These are phyloP conservation scores for Campoletis sonorensis DNA, from an alignment of 1,140 invertebrate genomes.

Conservation along the genomic window DNA sequence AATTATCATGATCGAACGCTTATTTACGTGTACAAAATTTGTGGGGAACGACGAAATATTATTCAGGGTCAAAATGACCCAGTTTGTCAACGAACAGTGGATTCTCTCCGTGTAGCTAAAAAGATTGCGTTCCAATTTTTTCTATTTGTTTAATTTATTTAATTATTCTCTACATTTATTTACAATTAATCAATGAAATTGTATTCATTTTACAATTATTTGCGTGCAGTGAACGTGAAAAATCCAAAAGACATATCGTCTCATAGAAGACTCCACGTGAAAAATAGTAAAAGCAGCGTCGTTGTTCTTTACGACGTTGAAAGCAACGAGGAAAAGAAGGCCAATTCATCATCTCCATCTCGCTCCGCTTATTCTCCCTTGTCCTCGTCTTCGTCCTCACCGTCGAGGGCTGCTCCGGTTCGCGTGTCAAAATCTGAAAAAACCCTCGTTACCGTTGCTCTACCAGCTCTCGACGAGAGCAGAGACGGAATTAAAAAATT, in stretches of 20 bases:
- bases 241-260: slow-evolving; percentile 30
- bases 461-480: slow-evolving; percentile 1
- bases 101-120: no score
- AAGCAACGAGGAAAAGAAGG: slow-evolving; percentile 8
- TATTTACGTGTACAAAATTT: no score
- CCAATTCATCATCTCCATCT: slow-evolving; percentile 12
- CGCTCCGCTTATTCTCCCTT: not conserved
- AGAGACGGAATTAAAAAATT: not conserved
- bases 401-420: slow-evolving; percentile 50
- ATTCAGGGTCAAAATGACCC: no score
- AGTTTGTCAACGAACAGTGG: no score
- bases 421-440: slow-evolving; percentile 59
- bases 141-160: no score
- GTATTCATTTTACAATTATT: not conserved
- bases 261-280: slow-evolving; percentile 42
- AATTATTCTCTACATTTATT: no score
- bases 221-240: slow-evolving; percentile 33
- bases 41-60: no score
- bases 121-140: no score
- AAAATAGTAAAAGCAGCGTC: slow-evolving; percentile 66
- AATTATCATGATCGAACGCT: no score
- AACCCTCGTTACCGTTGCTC: slow-evolving; percentile 46
- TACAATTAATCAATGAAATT: no score
- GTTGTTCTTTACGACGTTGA: slow-evolving; percentile 64
- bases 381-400: slow-evolving; percentile 27